A percentile compares a stretch with the other conserved stretches of the same genome.
These are phyloP conservation scores for Picathartes gymnocephalus DNA, from an alignment of 2,113 vertebrate genomes.

Conservation along the genomic window DNA sequence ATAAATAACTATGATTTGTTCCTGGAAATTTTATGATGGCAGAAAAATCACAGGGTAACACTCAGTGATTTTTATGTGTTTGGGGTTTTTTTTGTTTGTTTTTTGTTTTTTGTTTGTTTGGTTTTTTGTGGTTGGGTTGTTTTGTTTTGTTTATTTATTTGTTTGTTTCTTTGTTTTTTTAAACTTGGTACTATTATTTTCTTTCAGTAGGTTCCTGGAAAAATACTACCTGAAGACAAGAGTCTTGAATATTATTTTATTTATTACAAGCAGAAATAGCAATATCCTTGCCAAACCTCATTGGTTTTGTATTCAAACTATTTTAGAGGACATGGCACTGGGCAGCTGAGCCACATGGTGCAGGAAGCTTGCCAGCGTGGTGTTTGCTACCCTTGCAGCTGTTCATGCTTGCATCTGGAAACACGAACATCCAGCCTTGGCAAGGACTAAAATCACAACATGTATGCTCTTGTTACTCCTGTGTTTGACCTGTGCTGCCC, in stretches of 20 bases:
- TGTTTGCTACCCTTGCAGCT: not conserved
- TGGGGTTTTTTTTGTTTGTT: not conserved
- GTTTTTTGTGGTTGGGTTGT: not conserved
- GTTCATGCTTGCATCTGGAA: not conserved
- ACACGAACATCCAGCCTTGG: not conserved
- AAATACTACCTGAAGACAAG: not conserved
- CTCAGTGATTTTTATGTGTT: not conserved
- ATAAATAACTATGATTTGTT: not conserved
- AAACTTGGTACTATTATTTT: not conserved
- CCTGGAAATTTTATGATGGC: not conserved
- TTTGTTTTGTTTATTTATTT: not conserved
- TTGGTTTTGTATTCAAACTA: not conserved
- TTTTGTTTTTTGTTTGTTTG: not conserved
- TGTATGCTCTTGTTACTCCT: not conserved
- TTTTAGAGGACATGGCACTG: not conserved
- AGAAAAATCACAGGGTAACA: not conserved
- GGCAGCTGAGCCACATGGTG: not conserved
- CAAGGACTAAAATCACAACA: not conserved
- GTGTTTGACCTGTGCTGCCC: not conserved
- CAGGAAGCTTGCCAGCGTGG: not conserved
- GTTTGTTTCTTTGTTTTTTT: not conserved
- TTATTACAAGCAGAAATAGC: not conserved
- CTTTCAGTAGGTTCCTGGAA: not conserved
- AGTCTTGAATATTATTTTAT: not conserved
- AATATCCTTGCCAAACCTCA: not conserved